Conservation (phyloP, 2,113 vertebrate genomes). For the Rhipidura dahli region DNA sequence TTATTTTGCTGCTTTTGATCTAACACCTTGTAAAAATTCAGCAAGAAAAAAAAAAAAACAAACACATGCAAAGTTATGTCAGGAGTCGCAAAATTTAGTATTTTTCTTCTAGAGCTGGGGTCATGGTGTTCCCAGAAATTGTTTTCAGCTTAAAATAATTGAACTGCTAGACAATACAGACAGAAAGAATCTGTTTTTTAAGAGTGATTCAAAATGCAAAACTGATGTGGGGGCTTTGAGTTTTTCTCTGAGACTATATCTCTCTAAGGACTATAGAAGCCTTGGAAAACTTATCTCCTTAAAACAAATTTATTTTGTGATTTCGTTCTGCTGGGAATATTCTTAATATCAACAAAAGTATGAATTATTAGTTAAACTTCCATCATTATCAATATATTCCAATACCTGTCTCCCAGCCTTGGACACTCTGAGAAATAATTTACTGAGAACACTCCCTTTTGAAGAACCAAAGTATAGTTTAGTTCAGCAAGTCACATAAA, state of each 20-base stretch:
- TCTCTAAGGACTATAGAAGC: neutral
- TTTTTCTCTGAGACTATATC: neutral
- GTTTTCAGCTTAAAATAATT: neutral
- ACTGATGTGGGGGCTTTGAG: neutral
- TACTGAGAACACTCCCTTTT: neutral
- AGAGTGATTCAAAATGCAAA: neutral
- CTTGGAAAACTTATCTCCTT: neutral
- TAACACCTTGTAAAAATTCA: fast-evolving
- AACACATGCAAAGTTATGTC: neutral
- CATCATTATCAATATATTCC: neutral
- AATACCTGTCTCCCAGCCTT: neutral
- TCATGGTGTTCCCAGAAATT: neutral
- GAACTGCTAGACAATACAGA: neutral
- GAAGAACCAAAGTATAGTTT: neutral
- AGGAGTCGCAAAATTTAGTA: neutral
- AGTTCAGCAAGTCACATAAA: neutral
- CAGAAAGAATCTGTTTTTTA: neutral
- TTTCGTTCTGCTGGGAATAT: neutral
- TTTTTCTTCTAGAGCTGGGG: neutral
- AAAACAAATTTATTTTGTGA: neutral
- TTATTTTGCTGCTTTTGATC: neutral
- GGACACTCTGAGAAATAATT: neutral
- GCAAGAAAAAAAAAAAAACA: neutral
- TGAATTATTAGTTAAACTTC: neutral
- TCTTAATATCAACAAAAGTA: neutral